Evolutionary conservation across 2,797 vertebrate species (phyloP).

Genomic region (Serranus cabrilla): DNA sequence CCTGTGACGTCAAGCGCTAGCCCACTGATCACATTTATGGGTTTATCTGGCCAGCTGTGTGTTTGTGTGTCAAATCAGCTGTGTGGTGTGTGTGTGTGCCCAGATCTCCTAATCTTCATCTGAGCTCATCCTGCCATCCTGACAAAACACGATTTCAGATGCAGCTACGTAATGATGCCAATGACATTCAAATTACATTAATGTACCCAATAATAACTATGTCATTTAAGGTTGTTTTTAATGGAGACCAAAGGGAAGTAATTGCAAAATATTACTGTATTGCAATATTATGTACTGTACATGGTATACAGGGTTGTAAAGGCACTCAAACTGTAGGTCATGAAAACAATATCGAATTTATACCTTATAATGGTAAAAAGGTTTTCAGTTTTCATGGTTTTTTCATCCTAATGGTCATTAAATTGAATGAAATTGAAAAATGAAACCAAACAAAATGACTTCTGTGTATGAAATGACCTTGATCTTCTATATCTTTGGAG

Average conservation of each 20-base stretch:
- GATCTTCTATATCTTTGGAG: too few relatives aligned
- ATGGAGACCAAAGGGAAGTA: background rate
- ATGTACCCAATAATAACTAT: too few relatives aligned
- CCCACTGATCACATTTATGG: conserved; percentile 70
- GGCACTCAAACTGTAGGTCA: background rate
- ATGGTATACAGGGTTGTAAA: background rate
- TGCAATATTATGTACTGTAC: too few relatives aligned
- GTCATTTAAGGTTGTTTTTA: background rate
- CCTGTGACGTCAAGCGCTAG: conserved; percentile 65
- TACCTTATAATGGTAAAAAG: background rate
- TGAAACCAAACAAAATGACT: too few relatives aligned
- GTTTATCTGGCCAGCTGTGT: conserved; percentile 74
- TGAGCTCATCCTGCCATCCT: conserved; percentile 43
- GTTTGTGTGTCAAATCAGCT: conserved; percentile 72
- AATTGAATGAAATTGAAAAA: background rate
- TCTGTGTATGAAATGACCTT: too few relatives aligned
- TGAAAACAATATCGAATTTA: background rate
- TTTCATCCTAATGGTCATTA: background rate
- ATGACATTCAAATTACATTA: background rate
- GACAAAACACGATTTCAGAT: conserved; percentile 50
- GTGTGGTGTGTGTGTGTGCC: conserved; percentile 18
- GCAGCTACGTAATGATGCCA: conserved; percentile 20
- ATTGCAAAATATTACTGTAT: background rate
- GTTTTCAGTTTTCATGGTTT: background rate
- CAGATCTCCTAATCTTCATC: conserved; percentile 65